Percentiles rank a stretch among this genome's conserved stretches.
phyloP scores from a whole-genome alignment of 2,113 vertebrate species.

The Apteryx mantelli region DNA sequence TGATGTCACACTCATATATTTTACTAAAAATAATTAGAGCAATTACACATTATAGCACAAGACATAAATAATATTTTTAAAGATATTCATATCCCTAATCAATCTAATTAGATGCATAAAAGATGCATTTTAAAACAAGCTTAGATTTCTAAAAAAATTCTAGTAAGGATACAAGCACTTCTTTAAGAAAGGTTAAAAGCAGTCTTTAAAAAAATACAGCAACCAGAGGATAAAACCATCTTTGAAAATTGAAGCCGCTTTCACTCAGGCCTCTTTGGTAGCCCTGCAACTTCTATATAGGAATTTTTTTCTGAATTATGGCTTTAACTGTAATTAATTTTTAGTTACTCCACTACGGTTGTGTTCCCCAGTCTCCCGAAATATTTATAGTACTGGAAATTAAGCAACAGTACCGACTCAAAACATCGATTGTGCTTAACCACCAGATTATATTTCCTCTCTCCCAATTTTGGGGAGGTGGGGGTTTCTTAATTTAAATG shows the following conservation, averaged over 20 bases:
- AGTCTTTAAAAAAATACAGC: not conserved
- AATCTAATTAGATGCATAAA: fast-evolving
- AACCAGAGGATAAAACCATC: not conserved
- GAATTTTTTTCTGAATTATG: not conserved
- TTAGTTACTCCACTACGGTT: fast-evolving
- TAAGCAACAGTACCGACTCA: not conserved
- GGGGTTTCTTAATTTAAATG: not conserved
- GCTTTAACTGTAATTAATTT: not conserved
- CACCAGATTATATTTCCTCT: fast-evolving
- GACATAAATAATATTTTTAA: not conserved
- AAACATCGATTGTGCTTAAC: fast-evolving
- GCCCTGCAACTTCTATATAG: no score
- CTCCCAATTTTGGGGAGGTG: not conserved
- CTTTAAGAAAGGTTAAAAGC: not conserved
- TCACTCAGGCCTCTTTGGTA: not conserved
- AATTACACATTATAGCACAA: not conserved
- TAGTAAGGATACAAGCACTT: not conserved
- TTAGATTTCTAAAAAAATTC: not conserved
- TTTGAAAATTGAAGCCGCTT: not conserved
- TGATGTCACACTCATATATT: not conserved
- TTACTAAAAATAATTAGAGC: not conserved
- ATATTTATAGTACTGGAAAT: fast-evolving
- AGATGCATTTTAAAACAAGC: not conserved
- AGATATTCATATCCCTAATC: no score
- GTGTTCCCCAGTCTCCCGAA: not conserved